Conservation (phyloP, 2,888 invertebrate genomes). For the Anthophora plumipes region DNA sequence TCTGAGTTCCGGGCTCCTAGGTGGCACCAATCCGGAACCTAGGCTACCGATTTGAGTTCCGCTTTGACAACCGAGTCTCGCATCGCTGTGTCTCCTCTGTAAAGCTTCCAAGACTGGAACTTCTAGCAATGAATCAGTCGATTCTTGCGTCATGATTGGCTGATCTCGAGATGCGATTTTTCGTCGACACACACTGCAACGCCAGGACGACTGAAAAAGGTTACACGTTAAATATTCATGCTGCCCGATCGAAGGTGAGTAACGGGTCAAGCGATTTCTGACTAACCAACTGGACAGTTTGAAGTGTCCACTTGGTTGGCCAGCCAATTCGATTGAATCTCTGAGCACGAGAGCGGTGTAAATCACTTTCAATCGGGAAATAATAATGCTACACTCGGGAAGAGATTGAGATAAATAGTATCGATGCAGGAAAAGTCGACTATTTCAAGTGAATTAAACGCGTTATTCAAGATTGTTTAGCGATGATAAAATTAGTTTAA, state of each 20-base stretch:
- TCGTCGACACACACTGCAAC: conserved; percentile 94
- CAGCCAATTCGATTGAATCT: not conserved
- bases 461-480: no score
- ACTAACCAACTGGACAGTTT: not conserved
- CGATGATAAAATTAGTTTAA: no score
- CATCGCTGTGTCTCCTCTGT: conserved; percentile 93
- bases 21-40: conserved; percentile 90
- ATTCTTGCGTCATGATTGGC: conserved; percentile 90
- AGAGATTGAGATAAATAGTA: no score
- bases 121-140: conserved; percentile 93
- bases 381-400: no score
- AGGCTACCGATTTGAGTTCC: conserved; percentile 83
- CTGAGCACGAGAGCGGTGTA: no score
- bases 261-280: not conserved
- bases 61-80: conserved; percentile 87
- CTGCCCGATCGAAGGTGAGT: not conserved
- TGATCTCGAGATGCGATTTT: conserved; percentile 92
- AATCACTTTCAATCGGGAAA: no score
- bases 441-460: no score
- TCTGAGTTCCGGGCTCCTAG: conserved; percentile 92
- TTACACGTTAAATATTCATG: not conserved
- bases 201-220: conserved; percentile 87
- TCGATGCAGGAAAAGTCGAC: no score
- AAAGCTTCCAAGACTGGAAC: conserved; percentile 92
- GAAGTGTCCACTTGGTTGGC: not conserved